These are phyloP conservation scores for Platorchestia sp. DNA, from an alignment of 1,140 invertebrate genomes.

Conservation along the genomic window DNA sequence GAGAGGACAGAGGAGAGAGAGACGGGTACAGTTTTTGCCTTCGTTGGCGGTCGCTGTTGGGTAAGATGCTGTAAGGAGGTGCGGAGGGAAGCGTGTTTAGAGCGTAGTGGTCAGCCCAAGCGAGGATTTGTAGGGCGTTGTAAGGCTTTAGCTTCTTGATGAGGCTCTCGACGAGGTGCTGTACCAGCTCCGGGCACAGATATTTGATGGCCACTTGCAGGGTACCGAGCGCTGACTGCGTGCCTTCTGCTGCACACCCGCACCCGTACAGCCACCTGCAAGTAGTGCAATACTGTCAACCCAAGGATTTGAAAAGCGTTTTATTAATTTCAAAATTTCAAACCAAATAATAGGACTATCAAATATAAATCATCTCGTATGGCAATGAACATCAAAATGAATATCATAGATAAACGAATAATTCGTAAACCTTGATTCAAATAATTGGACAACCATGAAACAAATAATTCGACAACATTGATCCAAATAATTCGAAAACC, in stretches of 20 bases:
- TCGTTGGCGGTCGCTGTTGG: neutral
- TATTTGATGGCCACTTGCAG: constrained; percentile 56
- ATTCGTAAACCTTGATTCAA: no score
- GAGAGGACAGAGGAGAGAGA: neutral
- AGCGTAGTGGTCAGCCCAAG: constrained; percentile 41
- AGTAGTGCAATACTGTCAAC: neutral
- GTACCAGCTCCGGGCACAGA: constrained; percentile 55
- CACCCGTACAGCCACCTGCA: constrained; percentile 57
- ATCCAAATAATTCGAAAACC: no score
- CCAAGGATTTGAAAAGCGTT: no score
- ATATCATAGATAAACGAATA: no score
- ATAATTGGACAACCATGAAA: no score
- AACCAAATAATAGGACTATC: no score
- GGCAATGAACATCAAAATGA: no score
- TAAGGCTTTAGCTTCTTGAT: neutral
- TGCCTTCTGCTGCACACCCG: neutral
- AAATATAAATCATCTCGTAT: no score
- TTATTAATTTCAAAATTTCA: no score
- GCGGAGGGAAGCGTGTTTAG: constrained; percentile 5
- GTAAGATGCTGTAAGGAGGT: neutral
- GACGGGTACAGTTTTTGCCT: neutral
- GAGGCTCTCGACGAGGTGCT: neutral
- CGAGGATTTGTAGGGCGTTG: constrained; percentile 28
- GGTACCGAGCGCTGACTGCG: constrained; percentile 45
- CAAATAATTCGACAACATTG: no score